Evolutionary conservation across 1,140 invertebrate genomes (phyloP).

Genomic region (Halotydeus destructor): DNA sequence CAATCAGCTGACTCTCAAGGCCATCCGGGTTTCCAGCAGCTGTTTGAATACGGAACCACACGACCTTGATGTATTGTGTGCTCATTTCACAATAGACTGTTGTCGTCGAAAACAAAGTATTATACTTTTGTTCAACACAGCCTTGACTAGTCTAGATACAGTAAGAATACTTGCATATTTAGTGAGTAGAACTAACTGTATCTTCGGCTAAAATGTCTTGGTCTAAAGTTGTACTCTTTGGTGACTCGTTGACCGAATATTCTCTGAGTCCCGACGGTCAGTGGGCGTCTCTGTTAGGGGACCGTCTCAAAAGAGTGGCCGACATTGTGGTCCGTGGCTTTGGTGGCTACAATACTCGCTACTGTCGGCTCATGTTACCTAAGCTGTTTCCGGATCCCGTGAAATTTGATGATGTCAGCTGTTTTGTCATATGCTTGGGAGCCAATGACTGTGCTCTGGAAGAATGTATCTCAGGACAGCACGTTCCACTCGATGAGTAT

Average conservation of each 20-base stretch:
- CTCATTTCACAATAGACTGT: too few relatives aligned
- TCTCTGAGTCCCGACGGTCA: conserved; percentile 2
- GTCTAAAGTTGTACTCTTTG: conserved; percentile 16
- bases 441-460: conserved; percentile 25
- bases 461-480: conserved; percentile 20
- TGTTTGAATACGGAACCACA: too few relatives aligned
- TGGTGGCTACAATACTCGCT: conserved; percentile 26
- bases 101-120: too few relatives aligned
- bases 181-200: too few relatives aligned
- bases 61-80: too few relatives aligned
- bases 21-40: too few relatives aligned
- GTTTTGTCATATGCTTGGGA: conserved; percentile 25
- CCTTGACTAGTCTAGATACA: too few relatives aligned
- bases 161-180: too few relatives aligned
- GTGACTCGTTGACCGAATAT: conserved; percentile 15
- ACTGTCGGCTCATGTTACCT: conserved; percentile 22
- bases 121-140: too few relatives aligned
- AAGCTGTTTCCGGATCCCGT: conserved; percentile 20
- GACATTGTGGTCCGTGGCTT: conserved; percentile 27
- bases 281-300: conserved; percentile 14
- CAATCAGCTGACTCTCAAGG: too few relatives aligned
- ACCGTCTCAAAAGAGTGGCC: conserved; percentile 22
- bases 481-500: conserved; percentile 25
- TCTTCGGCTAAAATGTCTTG: too few relatives aligned
- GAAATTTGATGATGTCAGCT: conserved; percentile 19